Evolutionary conservation across 2,113 vertebrate genomes (phyloP).

Genomic region (Sinocyclocheilus anshuiensis): DNA sequence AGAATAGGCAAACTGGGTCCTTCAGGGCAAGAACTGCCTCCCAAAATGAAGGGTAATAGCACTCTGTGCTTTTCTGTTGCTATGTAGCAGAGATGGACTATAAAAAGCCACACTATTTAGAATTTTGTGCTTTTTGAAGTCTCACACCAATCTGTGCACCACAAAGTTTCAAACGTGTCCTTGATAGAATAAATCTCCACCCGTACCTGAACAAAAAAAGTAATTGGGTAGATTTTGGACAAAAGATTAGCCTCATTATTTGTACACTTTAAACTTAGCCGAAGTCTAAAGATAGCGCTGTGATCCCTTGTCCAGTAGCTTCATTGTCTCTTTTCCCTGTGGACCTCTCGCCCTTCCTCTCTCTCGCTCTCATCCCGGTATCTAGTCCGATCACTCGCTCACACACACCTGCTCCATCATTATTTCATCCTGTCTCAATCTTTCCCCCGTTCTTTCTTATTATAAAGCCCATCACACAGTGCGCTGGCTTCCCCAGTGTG

Average conservation of each 20-base stretch:
- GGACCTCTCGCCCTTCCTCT: not conserved
- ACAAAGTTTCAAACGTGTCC: not conserved
- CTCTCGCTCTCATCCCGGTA: conserved; percentile 7
- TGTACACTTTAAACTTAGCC: conserved; percentile 26
- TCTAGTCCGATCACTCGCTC: conserved; percentile 33
- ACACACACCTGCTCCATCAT: conserved; percentile 51
- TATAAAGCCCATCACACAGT: conserved; percentile 55
- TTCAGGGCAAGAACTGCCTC: conserved; percentile 34
- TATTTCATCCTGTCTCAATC: conserved; percentile 54
- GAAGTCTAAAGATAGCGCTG: conserved; percentile 18
- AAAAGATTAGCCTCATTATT: conserved; percentile 14
- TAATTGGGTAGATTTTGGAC: not conserved
- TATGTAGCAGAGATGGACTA: not conserved
- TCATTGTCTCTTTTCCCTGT: conserved; percentile 18
- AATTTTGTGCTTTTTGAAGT: not conserved
- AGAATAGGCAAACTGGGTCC: conserved; percentile 17
- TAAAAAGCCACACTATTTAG: not conserved
- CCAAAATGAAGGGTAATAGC: conserved; percentile 6
- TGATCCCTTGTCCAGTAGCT: conserved; percentile 25
- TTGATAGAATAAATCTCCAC: too few species aligned
- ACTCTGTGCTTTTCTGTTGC: conserved; percentile 7
- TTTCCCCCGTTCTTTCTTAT: conserved; percentile 49
- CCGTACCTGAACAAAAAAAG: not conserved
- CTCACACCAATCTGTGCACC: not conserved
- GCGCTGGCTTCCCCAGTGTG: conserved; percentile 36